phyloP scores from a whole-genome alignment of 1,140 invertebrate species.

The Zaprionus capensis region DNA sequence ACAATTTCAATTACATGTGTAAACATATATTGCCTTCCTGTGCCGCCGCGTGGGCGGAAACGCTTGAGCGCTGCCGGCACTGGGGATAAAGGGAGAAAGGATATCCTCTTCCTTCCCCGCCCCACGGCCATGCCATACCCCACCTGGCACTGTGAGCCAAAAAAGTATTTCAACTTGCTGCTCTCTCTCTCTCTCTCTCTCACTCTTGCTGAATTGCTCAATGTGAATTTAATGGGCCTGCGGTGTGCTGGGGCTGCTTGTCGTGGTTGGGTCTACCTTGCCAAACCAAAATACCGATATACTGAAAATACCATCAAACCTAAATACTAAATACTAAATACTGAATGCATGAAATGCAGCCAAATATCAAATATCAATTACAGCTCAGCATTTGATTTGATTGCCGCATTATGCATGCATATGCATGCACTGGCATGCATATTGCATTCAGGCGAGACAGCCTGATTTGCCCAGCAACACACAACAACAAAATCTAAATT shows the following conservation, averaged over 20 bases:
- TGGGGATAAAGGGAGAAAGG: slow-evolving; percentile 1
- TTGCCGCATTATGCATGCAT: slow-evolving; percentile 33
- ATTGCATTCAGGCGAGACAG: slow-evolving; percentile 33
- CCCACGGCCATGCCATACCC: neutral
- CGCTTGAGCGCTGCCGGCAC: neutral
- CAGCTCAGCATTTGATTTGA: slow-evolving; percentile 48
- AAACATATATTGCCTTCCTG: slow-evolving; percentile 76
- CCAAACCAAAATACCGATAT: slow-evolving; percentile 12
- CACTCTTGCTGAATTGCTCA: too few species aligned
- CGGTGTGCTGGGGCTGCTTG: neutral
- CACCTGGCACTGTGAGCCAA: neutral
- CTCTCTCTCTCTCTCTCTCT: neutral
- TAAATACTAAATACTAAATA: slow-evolving; percentile 22
- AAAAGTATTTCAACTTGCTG: slow-evolving; percentile 29
- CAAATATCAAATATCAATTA: slow-evolving; percentile 49
- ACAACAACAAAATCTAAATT: slow-evolving; percentile 27
- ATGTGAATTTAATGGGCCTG: slow-evolving; percentile 48
- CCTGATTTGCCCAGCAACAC: slow-evolving; percentile 18
- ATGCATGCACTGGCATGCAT: slow-evolving; percentile 16
- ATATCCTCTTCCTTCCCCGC: neutral
- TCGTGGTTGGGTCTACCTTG: neutral
- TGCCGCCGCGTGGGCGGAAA: slow-evolving; percentile 1
- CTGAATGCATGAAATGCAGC: slow-evolving; percentile 14
- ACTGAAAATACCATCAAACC: slow-evolving; percentile 24
- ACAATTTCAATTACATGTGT: slow-evolving; percentile 82